Conservation (phyloP, 2,797 vertebrate species). For the Gallinago nigripennis region DNA sequence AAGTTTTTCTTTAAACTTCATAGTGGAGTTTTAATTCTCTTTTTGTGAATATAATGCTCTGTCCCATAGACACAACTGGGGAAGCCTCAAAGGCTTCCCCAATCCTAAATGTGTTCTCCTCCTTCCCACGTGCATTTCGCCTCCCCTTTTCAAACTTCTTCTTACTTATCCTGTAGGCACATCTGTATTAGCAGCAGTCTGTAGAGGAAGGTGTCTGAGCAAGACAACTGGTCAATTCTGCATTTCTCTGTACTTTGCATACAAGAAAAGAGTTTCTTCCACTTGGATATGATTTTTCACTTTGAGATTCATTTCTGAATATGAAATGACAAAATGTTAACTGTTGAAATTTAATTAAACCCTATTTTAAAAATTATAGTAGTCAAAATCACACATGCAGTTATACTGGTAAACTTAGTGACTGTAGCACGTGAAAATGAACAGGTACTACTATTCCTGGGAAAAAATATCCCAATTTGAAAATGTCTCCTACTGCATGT, state of each 20-base stretch:
- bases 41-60: background rate
- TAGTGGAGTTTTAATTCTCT: background rate
- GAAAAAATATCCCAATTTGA: background rate
- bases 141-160: background rate
- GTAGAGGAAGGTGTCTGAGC: background rate
- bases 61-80: background rate
- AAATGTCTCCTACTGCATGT: background rate
- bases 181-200: background rate
- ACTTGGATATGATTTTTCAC: background rate
- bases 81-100: background rate
- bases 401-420: background rate
- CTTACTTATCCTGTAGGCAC: background rate
- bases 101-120: background rate
- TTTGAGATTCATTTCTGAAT: background rate
- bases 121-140: background rate
- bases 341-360: background rate
- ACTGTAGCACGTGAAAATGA: background rate
- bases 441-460: background rate
- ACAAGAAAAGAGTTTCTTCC: background rate
- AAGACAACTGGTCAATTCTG: background rate
- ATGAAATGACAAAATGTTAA: background rate
- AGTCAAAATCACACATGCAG: background rate
- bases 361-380: background rate
- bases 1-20: background rate
- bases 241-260: background rate